These are phyloP conservation scores for Synanthedon vespiformis DNA, from an alignment of 2,888 invertebrate species.

Conservation along the genomic window DNA sequence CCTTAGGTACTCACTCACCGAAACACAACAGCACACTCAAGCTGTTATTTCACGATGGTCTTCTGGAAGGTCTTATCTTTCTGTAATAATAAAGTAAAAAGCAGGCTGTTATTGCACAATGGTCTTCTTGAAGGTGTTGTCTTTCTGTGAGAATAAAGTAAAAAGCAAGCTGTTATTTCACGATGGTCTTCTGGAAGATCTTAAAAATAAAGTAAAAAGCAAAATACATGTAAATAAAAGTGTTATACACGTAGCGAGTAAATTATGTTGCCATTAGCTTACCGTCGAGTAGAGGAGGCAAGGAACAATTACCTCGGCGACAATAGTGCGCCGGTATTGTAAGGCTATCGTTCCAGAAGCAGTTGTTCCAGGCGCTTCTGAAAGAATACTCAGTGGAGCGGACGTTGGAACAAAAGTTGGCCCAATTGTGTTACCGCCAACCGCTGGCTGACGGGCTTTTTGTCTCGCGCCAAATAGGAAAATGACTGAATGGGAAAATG, in stretches of 20 bases:
- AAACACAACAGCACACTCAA: no score
- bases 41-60: no score
- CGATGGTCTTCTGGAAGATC: no score
- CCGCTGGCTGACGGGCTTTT: slow-evolving; percentile 19
- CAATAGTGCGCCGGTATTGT: slow-evolving; percentile 43
- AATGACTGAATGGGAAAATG: slow-evolving; percentile 28
- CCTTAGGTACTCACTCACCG: no score
- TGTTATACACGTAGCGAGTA: background rate
- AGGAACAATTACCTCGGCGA: slow-evolving; percentile 41
- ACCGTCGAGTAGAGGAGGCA: slow-evolving; percentile 40
- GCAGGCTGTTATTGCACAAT: no score
- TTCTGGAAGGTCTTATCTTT: no score
- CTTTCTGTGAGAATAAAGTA: background rate
- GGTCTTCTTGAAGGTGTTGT: no score
- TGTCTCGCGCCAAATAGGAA: slow-evolving; percentile 32
- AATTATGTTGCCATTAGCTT: slow-evolving; percentile 25
- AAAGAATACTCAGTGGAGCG: slow-evolving; percentile 31
- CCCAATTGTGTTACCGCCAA: slow-evolving; percentile 41
- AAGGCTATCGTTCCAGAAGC: slow-evolving; percentile 42
- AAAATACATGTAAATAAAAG: no score
- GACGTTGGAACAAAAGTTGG: slow-evolving; percentile 35
- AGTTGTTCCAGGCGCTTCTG: slow-evolving; percentile 36
- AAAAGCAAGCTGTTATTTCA: background rate
- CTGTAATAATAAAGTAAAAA: background rate
- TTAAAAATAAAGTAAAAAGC: background rate